Evolutionary conservation across 2,113 vertebrate species (phyloP).

Genomic region (Pyxicephalus adspersus): DNA sequence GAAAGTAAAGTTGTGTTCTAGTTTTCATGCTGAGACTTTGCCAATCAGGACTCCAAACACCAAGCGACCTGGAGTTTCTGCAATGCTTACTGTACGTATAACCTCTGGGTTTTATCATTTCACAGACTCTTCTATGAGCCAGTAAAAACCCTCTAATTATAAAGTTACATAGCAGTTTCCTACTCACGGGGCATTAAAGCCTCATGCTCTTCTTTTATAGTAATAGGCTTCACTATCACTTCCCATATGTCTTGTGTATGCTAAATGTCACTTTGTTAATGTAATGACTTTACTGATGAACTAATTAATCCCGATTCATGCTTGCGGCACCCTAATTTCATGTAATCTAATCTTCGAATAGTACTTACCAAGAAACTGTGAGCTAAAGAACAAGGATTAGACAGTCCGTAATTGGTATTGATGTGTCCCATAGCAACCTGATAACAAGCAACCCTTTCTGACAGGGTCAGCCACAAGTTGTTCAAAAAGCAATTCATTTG

Average conservation of each 20-base stretch:
- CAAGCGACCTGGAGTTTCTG: constrained; percentile 8
- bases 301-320: constrained; percentile 35
- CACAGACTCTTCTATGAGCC: neutral
- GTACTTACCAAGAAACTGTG: neutral
- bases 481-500: constrained; percentile 24
- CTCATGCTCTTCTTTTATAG: neutral
- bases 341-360: constrained; percentile 16
- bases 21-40: constrained; percentile 1
- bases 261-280: constrained; percentile 4
- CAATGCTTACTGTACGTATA: neutral
- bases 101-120: neutral
- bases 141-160: constrained; percentile 16
- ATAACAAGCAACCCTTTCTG: constrained; percentile 37
- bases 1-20: neutral
- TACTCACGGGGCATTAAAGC: neutral
- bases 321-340: constrained; percentile 18
- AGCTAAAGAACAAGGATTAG: constrained; percentile 12
- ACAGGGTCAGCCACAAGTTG: constrained; percentile 23
- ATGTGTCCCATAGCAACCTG: constrained; percentile 46
- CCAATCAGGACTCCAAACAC: neutral
- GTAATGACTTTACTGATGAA: constrained; percentile 28
- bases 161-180: neutral
- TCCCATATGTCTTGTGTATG: neutral
- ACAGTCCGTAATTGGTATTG: constrained; percentile 45
- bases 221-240: neutral